A percentile compares a stretch with the other conserved stretches of the same genome.
Conservation (phyloP, 2,797 vertebrate species). For the Ceryle rudis region DNA sequence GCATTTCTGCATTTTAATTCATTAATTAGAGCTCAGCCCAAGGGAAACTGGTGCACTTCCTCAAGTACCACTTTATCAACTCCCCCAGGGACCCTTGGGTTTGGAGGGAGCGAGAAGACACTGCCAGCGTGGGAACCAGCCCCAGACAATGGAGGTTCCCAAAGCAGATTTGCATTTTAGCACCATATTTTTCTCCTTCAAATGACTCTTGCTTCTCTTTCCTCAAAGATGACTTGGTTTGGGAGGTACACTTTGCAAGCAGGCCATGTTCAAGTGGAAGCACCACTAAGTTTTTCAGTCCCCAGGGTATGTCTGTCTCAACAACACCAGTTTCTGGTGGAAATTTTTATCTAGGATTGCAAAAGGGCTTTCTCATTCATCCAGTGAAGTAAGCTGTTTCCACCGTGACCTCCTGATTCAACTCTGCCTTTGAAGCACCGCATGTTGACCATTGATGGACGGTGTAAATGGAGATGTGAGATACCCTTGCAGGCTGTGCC, state of each 20-base stretch:
- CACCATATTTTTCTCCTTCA: background rate
- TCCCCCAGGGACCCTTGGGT: background rate
- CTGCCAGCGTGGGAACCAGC: background rate
- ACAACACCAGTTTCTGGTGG: background rate
- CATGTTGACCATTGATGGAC: fast-evolving
- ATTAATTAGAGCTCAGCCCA: background rate
- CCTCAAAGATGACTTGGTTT: background rate
- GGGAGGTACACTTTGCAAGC: background rate
- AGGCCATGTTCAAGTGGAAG: background rate
- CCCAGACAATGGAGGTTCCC: background rate
- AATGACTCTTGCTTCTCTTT: background rate
- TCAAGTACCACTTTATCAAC: background rate
- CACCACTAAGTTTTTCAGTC: background rate
- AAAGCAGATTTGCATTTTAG: background rate
- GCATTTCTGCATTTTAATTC: conserved; percentile 19
- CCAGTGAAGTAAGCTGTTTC: background rate
- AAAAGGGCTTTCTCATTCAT: background rate
- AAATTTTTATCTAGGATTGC: background rate
- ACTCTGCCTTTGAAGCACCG: background rate
- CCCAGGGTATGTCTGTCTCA: background rate
- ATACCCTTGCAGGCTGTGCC: background rate
- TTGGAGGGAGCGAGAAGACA: background rate
- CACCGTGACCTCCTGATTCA: background rate
- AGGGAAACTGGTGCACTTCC: background rate
- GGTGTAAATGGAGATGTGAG: background rate